Conservation (phyloP, 2,113 vertebrate genomes). For the Ranitomeya imitator region DNA sequence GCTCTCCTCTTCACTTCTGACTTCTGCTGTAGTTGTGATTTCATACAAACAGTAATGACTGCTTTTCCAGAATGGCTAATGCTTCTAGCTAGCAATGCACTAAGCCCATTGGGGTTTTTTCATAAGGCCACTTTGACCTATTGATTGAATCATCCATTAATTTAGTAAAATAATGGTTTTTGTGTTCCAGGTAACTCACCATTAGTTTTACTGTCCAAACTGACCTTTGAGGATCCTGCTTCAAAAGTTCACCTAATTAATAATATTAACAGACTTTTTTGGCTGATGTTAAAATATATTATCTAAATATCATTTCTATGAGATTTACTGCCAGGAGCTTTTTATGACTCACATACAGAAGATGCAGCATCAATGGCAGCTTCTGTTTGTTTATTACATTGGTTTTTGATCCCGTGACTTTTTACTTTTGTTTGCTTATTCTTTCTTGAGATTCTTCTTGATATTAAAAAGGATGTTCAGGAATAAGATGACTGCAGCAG, state of each 20-base stretch:
- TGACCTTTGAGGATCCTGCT: slow-evolving; percentile 15
- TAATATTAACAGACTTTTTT: background rate
- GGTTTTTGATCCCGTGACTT: background rate
- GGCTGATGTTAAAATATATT: background rate
- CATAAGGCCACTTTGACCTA: background rate
- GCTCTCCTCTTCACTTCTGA: background rate
- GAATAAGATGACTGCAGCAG: background rate
- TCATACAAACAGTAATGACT: background rate
- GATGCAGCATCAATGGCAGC: background rate
- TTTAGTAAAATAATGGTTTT: slow-evolving; percentile 17
- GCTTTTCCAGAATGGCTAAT: background rate
- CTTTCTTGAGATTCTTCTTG: background rate
- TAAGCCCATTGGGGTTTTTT: background rate
- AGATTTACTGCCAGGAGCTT: background rate
- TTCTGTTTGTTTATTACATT: slow-evolving; percentile 1
- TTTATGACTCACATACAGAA: background rate
- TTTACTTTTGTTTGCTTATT: background rate
- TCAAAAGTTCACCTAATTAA: background rate
- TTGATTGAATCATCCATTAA: background rate
- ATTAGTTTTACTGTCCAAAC: slow-evolving; percentile 16
- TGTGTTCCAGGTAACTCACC: background rate
- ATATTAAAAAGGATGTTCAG: background rate
- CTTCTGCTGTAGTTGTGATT: background rate
- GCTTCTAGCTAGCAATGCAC: slow-evolving; percentile 4
- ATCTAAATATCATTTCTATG: background rate